Conservation (phyloP, 2,888 invertebrate genomes). For the Hemaris fuciformis region DNA sequence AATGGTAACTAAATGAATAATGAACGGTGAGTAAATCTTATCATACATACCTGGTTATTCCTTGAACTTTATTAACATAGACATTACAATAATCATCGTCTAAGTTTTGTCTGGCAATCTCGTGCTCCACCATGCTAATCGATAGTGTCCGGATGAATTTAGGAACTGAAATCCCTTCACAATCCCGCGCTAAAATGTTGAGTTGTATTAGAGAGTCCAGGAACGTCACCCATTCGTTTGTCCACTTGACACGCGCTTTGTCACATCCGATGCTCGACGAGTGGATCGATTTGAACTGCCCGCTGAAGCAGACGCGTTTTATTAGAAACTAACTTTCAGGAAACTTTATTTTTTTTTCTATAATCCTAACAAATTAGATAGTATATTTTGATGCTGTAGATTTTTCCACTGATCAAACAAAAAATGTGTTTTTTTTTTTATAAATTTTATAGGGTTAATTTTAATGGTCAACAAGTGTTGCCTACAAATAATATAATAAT, state of each 20-base stretch:
- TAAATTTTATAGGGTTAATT: too few relatives aligned
- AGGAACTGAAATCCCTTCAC: constrained; percentile 35
- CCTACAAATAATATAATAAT: too few relatives aligned
- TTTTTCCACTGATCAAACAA: too few relatives aligned
- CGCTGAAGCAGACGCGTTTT: constrained; percentile 22
- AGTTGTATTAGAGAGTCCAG: constrained; percentile 45
- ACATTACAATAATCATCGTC: constrained; percentile 25
- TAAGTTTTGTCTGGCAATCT: constrained; percentile 10
- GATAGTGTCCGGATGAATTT: constrained; percentile 36
- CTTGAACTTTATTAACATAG: constrained; percentile 18
- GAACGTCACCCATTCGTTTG: constrained; percentile 40
- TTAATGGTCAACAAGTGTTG: too few relatives aligned
- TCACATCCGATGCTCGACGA: constrained; percentile 26
- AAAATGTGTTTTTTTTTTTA: too few relatives aligned
- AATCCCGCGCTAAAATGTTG: constrained; percentile 26
- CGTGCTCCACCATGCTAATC: constrained; percentile 33
- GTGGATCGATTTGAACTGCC: constrained; percentile 35
- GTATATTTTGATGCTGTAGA: too few relatives aligned
- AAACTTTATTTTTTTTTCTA: too few relatives aligned
- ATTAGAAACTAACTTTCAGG: not conserved
- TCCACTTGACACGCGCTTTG: constrained; percentile 33
- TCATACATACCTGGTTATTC: constrained; percentile 29
- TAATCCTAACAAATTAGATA: too few relatives aligned
- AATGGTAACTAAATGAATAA: too few relatives aligned
- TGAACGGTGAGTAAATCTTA: too few relatives aligned